A percentile compares a stretch with the other conserved stretches of the same genome.
Conservation (phyloP, 2,888 invertebrate species). For the Volucella bombylans region DNA sequence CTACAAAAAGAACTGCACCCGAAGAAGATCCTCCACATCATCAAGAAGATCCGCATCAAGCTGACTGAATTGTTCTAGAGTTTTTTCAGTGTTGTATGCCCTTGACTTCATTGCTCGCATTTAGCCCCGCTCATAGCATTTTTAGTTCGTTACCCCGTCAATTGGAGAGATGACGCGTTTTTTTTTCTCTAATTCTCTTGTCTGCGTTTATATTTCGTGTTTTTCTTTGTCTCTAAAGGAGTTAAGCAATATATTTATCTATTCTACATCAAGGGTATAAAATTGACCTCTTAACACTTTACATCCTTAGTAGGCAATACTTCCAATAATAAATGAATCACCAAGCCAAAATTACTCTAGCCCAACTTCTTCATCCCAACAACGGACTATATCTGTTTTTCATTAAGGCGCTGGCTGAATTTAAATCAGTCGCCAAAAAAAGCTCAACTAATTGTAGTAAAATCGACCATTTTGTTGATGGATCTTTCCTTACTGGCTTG, state of each 20-base stretch:
- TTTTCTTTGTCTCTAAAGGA: conserved; percentile 54
- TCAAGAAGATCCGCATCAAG: conserved; percentile 84
- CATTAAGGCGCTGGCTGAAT: too few relatives aligned
- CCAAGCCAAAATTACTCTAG: too few relatives aligned
- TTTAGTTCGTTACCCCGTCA: conserved; percentile 22
- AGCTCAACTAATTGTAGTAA: too few relatives aligned
- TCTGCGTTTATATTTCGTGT: conserved; percentile 53
- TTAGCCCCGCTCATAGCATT: conserved; percentile 64
- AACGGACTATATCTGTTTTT: too few relatives aligned
- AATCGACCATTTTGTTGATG: too few relatives aligned
- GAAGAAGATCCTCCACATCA: conserved; percentile 92
- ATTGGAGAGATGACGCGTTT: conserved; percentile 35
- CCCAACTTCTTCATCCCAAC: too few relatives aligned
- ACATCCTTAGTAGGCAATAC: too few relatives aligned
- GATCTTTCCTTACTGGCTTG: too few relatives aligned
- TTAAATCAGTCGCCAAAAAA: too few relatives aligned
- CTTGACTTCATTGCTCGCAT: conserved; percentile 62
- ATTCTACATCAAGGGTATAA: conserved; percentile 17
- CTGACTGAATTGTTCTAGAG: conserved; percentile 78
- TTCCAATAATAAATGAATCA: too few relatives aligned
- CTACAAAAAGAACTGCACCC: conserved; percentile 97
- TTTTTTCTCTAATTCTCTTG: conserved; percentile 46
- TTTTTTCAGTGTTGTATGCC: not conserved
- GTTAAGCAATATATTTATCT: conserved; percentile 67
- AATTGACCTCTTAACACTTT: too few relatives aligned